phyloP scores from a whole-genome alignment of 2,888 invertebrate species.

The Ischnura elegans region DNA sequence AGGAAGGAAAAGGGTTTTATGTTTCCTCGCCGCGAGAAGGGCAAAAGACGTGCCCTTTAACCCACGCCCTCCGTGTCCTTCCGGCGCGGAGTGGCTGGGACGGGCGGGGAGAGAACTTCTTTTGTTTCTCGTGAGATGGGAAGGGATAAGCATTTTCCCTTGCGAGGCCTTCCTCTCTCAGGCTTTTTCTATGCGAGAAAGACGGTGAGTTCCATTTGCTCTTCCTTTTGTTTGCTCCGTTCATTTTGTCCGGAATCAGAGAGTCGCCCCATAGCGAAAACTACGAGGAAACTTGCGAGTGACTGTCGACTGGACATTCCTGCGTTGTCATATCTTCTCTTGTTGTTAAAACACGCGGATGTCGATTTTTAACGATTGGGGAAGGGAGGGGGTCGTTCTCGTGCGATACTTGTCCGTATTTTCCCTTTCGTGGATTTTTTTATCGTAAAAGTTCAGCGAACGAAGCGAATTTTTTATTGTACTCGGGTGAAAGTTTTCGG shows the following conservation, averaged over 20 bases:
- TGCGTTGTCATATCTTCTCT: not conserved
- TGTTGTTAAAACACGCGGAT: not conserved
- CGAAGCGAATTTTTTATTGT: not conserved
- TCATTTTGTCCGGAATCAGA: not conserved
- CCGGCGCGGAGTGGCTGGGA: not conserved
- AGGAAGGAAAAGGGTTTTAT: not conserved
- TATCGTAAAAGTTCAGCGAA: not conserved
- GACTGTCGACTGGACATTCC: not conserved
- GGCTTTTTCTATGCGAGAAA: not conserved
- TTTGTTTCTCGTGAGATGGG: not conserved
- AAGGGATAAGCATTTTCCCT: not conserved
- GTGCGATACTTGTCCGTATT: not conserved
- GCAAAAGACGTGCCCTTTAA: constrained; percentile 19
- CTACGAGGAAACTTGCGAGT: not conserved
- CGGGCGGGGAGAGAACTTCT: not conserved
- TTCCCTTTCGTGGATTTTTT: not conserved
- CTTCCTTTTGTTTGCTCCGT: not conserved
- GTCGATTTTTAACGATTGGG: not conserved
- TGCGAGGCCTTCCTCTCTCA: not conserved
- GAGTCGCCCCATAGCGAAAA: not conserved
- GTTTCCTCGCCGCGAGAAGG: not conserved
- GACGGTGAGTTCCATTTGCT: not conserved
- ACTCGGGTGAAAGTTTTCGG: not conserved
- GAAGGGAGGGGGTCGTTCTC: not conserved
- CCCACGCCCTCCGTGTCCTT: not conserved